phyloP scores from a whole-genome alignment of 2,797 vertebrate species.

The Euthynnus affinis region DNA sequence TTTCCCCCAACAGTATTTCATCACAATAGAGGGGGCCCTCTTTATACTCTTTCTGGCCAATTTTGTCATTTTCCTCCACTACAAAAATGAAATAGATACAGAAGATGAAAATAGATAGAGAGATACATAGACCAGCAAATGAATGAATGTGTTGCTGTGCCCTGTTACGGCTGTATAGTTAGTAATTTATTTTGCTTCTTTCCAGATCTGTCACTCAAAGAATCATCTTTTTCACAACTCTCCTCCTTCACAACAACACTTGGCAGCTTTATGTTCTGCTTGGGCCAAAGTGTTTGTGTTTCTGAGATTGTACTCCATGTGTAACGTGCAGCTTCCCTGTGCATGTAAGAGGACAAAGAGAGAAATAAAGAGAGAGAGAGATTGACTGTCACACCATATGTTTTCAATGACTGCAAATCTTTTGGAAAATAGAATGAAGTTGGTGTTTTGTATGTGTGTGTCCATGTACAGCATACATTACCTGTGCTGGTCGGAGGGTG shows the following conservation, averaged over 20 bases:
- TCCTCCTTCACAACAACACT: conserved; percentile 61
- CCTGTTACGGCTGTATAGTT: conserved; percentile 27
- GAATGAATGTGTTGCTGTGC: conserved; percentile 34
- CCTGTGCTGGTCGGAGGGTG: background rate
- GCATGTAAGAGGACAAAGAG: conserved; percentile 23
- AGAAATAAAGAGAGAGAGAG: conserved; percentile 1
- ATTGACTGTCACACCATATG: conserved; percentile 22
- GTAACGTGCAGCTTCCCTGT: conserved; percentile 40
- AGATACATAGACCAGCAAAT: background rate
- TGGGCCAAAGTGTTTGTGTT: conserved; percentile 50
- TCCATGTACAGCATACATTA: background rate
- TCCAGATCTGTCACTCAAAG: conserved; percentile 60
- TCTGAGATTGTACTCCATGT: conserved; percentile 49
- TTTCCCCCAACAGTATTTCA: conserved; percentile 10
- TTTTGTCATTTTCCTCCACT: conserved; percentile 30
- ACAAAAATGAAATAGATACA: conserved; percentile 33
- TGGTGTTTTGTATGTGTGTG: conserved; percentile 8
- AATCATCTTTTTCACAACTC: conserved; percentile 47
- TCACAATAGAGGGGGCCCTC: background rate
- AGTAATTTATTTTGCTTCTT: conserved; percentile 55
- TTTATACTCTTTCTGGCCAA: background rate
- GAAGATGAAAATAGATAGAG: conserved; percentile 9
- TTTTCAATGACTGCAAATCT: background rate
- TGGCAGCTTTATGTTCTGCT: conserved; percentile 56
- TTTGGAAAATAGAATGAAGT: conserved; percentile 19